These are phyloP conservation scores for Platycercus adscitus DNA, from an alignment of 2,113 vertebrate species.

Conservation along the genomic window DNA sequence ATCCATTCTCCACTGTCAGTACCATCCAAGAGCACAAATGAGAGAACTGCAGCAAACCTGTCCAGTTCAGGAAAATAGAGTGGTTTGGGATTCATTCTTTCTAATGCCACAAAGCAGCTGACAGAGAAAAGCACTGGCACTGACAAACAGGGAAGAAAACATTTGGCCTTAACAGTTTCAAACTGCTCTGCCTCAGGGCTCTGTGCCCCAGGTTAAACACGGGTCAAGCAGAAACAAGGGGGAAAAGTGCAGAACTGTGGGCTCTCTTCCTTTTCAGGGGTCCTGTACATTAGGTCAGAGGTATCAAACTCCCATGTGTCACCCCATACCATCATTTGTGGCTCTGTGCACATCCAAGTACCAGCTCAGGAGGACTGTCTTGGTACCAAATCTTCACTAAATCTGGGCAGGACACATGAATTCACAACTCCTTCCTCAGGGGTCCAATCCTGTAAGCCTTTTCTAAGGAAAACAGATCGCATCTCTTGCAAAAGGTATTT, in stretches of 20 bases:
- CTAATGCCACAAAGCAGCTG: not conserved
- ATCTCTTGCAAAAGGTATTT: not conserved
- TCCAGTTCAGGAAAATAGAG: not conserved
- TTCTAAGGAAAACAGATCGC: not conserved
- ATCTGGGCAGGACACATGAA: not conserved
- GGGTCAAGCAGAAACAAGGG: not conserved
- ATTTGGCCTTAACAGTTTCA: not conserved
- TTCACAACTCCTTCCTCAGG: not conserved
- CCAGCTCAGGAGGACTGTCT: not conserved
- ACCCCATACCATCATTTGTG: not conserved
- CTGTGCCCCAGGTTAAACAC: not conserved
- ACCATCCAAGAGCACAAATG: not conserved
- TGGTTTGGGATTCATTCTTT: not conserved
- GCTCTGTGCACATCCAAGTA: not conserved
- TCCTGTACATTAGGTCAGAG: not conserved
- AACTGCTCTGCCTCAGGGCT: not conserved
- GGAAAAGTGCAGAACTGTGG: not conserved
- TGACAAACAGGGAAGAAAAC: not conserved
- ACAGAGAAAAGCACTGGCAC: not conserved
- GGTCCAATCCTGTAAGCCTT: not conserved
- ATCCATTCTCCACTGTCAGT: slow-evolving; percentile 40
- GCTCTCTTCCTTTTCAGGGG: not conserved
- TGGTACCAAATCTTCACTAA: not conserved
- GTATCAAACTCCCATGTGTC: not conserved
- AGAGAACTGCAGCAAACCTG: not conserved